phyloP scores from a whole-genome alignment of 2,888 invertebrate species.

The Sinhomidia bicolor region DNA sequence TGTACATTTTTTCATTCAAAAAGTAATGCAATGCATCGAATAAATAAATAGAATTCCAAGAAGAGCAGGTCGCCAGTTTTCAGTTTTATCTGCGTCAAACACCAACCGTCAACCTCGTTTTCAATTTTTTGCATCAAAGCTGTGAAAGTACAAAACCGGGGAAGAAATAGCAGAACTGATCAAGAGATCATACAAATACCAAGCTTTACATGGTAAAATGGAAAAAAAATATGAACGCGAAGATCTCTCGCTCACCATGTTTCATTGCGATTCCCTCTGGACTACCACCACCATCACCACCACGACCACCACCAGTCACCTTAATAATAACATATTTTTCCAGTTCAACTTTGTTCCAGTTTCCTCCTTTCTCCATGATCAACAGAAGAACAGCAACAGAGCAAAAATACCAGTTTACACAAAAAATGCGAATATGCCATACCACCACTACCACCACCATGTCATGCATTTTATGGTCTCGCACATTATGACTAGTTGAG shows the following conservation, averaged over 20 bases:
- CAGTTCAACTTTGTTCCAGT: not conserved
- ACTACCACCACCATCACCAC: too few relatives aligned
- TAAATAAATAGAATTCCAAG: not conserved
- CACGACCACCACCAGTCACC: not conserved
- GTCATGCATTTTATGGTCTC: conserved; percentile 13
- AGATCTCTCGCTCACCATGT: not conserved
- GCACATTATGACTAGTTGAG: not conserved
- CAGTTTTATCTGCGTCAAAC: not conserved
- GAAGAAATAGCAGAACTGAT: not conserved
- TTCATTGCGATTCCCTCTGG: not conserved
- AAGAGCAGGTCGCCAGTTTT: not conserved
- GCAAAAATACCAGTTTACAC: not conserved
- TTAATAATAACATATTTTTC: not conserved
- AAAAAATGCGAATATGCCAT: not conserved
- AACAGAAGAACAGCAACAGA: not conserved
- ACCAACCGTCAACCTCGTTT: not conserved
- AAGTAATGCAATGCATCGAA: not conserved
- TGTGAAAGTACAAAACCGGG: not conserved
- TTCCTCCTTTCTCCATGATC: not conserved
- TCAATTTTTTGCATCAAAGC: not conserved
- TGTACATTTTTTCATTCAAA: not conserved
- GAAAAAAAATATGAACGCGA: too few relatives aligned
- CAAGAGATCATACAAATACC: not conserved
- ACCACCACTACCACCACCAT: not conserved
- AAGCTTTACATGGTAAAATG: too few relatives aligned